Base-by-base conservation (phyloP, 2,888 invertebrate genomes). In the Adela reaumurella region DNA sequence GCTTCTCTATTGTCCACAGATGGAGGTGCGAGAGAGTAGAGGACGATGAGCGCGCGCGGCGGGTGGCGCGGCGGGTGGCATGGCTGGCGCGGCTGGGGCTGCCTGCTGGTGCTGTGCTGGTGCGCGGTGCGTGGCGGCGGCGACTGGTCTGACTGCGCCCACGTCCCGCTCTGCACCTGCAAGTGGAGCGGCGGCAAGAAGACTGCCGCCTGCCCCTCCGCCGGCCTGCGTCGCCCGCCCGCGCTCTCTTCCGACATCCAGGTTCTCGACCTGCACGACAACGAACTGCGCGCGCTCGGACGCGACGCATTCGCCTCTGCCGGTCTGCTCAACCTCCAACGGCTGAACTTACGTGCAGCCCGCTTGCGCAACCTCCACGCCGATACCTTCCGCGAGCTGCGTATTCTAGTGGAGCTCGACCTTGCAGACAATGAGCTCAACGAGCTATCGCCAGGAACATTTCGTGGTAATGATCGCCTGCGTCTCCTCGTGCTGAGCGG, bases 181-280 rank as follows among this genome's bases (percentile, higher is more conserved):
- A 94, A 92, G 77, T 95, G 94, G 94, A 89, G 90, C 43, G 90
- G 89, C 53, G 94, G 94, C 53, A 94, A 94, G 73, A 92, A 92
- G 68, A 92, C 92, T 43, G 94, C 93, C 49, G 83, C 90, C 51
- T 95, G 94, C 73, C 86, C 87, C 54, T 87, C 90, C 61, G 87
- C 90, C 56, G 89, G 90, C 58, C 83, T 94, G 57, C 88, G 88
- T 57, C 83, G 87, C 54, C 85, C 94, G 48, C 94, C 94, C 52
- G 64, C 77, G 53, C 77, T 80, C 61, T 77, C 78, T 55, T 67
- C 78, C 10, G 80, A 80, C 54, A 70, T 84, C 76, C 62, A 90
- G 85, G 69, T 89, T 49, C 82, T 95, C 49, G 92, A 94, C 60
- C 78, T 95, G 14, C 89, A 89, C 57, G 88, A 89, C 54, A 94